phyloP scores from a whole-genome alignment of 2,113 vertebrate species.

The Ceyx cyanopectus region DNA sequence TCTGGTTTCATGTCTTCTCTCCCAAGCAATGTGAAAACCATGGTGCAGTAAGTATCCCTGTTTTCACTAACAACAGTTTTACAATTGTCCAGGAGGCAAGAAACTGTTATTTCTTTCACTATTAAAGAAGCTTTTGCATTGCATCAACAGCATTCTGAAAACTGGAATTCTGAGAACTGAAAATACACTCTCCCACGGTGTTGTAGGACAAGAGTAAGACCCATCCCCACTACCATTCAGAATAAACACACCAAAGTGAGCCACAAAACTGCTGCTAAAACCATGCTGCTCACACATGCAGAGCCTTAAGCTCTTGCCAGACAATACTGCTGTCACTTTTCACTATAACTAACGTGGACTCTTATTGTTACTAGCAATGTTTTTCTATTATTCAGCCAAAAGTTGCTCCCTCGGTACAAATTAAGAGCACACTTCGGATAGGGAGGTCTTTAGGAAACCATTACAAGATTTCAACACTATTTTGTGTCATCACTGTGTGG shows the following conservation, averaged over 20 bases:
- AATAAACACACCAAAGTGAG: neutral
- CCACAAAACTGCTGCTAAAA: neutral
- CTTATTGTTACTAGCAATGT: neutral
- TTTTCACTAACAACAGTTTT: neutral
- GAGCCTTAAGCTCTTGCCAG: neutral
- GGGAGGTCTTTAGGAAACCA: slow-evolving; percentile 8
- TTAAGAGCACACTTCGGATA: neutral
- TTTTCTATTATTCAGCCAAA: neutral
- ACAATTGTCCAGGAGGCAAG: neutral
- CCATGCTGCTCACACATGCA: neutral
- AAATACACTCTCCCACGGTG: neutral
- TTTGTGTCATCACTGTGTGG: neutral
- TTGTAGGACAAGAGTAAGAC: neutral
- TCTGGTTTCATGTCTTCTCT: neutral
- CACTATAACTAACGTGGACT: neutral
- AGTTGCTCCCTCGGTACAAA: slow-evolving; percentile 14
- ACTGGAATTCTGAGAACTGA: neutral
- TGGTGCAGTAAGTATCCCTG: neutral
- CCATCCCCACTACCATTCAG: neutral
- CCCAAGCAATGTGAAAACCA: neutral
- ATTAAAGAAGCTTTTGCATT: neutral
- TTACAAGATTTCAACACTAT: neutral
- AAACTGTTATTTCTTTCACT: neutral
- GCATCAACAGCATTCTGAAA: neutral
- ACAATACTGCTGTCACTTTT: neutral